Conservation (phyloP, 2,113 vertebrate genomes). For the Alectura lathami region DNA sequence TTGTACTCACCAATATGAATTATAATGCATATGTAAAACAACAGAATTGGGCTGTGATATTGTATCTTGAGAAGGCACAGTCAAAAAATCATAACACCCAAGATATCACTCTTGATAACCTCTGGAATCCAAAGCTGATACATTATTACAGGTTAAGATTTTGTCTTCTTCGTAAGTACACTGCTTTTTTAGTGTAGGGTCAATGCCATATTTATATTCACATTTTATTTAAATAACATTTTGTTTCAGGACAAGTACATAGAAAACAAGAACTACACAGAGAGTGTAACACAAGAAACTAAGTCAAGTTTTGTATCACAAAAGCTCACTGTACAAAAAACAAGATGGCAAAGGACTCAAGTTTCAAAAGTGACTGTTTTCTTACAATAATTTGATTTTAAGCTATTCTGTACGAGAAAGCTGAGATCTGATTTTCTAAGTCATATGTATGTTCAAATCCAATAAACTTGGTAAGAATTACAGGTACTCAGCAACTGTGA, state of each 20-base stretch:
- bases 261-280: background rate
- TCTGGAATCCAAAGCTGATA: background rate
- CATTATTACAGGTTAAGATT: background rate
- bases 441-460: background rate
- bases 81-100: background rate
- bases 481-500: background rate
- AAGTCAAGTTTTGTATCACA: background rate
- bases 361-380: background rate
- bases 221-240: background rate
- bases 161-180: background rate
- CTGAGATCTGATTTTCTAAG: background rate
- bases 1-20: background rate
- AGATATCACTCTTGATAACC: background rate
- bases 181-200: background rate
- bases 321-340: constrained; percentile 4
- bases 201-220: background rate
- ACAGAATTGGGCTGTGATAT: background rate
- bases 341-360: background rate
- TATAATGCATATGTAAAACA: background rate
- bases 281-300: background rate
- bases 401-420: background rate
- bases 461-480: background rate
- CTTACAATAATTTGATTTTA: background rate
- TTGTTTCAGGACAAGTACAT: background rate
- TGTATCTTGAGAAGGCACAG: background rate